A percentile compares a stretch with the other conserved stretches of the same genome.
Evolutionary conservation across 2,113 vertebrate species (phyloP).

Genomic region (Pseudorectes ferrugineus): DNA sequence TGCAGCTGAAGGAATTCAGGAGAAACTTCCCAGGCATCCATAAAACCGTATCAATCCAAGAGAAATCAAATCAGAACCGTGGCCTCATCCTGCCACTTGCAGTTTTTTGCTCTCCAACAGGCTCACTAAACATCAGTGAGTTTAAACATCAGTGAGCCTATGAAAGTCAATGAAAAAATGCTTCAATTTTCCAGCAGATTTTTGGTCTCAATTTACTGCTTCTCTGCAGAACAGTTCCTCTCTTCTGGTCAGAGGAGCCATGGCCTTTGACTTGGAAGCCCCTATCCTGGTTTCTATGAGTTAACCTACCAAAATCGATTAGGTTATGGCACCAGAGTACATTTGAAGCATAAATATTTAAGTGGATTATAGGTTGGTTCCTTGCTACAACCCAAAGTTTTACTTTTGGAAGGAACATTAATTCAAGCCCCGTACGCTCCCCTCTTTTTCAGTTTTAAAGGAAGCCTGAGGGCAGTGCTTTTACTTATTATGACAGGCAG

Average conservation of each 20-base stretch:
- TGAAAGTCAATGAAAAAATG: not conserved
- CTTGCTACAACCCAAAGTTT: not conserved
- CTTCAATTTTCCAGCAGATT: not conserved
- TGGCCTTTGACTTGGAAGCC: not conserved
- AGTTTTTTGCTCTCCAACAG: not conserved
- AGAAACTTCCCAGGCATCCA: not conserved
- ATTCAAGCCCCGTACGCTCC: not conserved
- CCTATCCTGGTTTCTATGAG: fast-evolving
- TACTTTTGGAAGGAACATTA: not conserved
- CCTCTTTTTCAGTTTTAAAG: not conserved
- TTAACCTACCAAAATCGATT: not conserved
- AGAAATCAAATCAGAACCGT: not conserved
- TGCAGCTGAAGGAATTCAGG: not conserved
- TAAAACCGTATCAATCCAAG: not conserved
- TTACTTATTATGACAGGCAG: constrained; percentile 28
- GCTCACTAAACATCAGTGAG: not conserved
- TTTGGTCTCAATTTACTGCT: not conserved
- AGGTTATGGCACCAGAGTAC: not conserved
- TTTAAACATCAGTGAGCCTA: not conserved
- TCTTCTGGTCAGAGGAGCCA: not conserved
- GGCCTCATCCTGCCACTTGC: not conserved
- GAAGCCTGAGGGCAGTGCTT: constrained; percentile 19
- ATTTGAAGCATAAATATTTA: not conserved
- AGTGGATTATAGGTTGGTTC: not conserved
- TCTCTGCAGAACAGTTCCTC: not conserved